A percentile compares a stretch with the other conserved stretches of the same genome.
phyloP scores from a whole-genome alignment of 2,797 vertebrate species.

The Meriones psammophilus region DNA sequence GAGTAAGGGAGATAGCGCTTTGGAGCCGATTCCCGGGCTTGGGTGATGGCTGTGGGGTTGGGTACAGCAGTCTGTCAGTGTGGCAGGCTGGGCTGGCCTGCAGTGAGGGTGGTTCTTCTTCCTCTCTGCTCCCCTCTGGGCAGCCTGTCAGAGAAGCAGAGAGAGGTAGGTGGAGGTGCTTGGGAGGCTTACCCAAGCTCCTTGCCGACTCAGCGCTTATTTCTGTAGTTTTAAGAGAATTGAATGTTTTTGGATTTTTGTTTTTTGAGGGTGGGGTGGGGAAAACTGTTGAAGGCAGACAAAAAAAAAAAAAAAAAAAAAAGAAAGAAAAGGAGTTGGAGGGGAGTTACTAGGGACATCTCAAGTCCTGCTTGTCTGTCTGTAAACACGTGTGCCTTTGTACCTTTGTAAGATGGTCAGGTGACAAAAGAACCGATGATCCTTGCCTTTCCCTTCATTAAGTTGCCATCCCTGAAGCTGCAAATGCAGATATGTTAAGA shows the following conservation, averaged over 20 bases:
- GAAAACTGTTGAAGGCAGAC: not conserved
- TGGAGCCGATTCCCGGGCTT: slow-evolving; percentile 43
- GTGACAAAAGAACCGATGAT: slow-evolving; percentile 76
- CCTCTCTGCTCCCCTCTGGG: slow-evolving; percentile 18
- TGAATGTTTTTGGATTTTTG: slow-evolving; percentile 65
- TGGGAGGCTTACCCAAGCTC: slow-evolving; percentile 31
- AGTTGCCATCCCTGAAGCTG: slow-evolving; percentile 86
- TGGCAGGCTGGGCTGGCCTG: not conserved
- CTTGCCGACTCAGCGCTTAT: slow-evolving; percentile 82
- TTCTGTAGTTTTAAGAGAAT: slow-evolving; percentile 79
- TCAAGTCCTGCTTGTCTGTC: slow-evolving; percentile 82
- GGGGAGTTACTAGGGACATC: slow-evolving; percentile 72
- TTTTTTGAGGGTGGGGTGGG: not conserved
- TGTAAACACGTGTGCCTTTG: slow-evolving; percentile 86
- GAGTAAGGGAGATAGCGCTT: slow-evolving; percentile 60
- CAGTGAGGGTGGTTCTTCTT: not conserved
- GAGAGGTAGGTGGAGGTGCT: not conserved
- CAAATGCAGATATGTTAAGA: slow-evolving; percentile 88
- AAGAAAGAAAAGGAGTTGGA: slow-evolving; percentile 13
- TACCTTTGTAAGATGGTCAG: slow-evolving; percentile 64
- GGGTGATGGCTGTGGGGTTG: not conserved
- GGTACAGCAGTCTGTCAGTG: not conserved
- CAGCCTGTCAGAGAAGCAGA: slow-evolving; percentile 55
- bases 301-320: slow-evolving; percentile 24
- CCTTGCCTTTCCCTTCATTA: slow-evolving; percentile 85